phyloP scores from a whole-genome alignment of 2,113 vertebrate species.

The Xiphias gladius region DNA sequence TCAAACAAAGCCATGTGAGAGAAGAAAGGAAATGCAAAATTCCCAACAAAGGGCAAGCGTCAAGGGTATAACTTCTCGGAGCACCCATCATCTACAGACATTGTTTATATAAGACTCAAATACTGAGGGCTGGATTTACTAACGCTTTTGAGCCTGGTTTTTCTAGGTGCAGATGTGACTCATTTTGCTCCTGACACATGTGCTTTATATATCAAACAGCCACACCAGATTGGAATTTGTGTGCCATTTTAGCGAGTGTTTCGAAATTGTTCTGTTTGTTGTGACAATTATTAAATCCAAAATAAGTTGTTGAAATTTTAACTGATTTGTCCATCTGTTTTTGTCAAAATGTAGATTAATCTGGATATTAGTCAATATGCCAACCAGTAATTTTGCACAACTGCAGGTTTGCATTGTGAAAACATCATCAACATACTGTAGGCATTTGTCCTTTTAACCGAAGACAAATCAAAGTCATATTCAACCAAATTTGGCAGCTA shows the following conservation, averaged over 20 bases:
- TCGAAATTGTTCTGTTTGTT: background rate
- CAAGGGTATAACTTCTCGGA: conserved; percentile 17
- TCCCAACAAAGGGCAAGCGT: conserved; percentile 19
- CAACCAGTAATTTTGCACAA: background rate
- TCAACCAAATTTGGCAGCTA: background rate
- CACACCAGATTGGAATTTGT: background rate
- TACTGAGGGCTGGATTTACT: background rate
- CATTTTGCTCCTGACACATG: background rate
- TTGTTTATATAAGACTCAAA: conserved; percentile 29
- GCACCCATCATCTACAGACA: background rate
- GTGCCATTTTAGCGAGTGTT: background rate
- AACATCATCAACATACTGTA: background rate
- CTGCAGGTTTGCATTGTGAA: background rate
- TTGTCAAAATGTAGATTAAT: background rate
- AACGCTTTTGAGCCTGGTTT: background rate
- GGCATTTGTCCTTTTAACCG: background rate
- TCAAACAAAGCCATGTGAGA: conserved; percentile 5
- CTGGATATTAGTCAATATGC: background rate
- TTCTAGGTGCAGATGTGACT: background rate
- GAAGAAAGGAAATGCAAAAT: conserved; percentile 20
- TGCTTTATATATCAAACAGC: background rate
- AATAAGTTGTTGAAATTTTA: background rate
- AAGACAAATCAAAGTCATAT: background rate
- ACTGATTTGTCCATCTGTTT: background rate
- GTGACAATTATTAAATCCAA: background rate